A percentile compares a stretch with the other conserved stretches of the same genome.
Conservation (phyloP, 2,113 vertebrate species). For the Ophthalmotilapia sp. region DNA sequence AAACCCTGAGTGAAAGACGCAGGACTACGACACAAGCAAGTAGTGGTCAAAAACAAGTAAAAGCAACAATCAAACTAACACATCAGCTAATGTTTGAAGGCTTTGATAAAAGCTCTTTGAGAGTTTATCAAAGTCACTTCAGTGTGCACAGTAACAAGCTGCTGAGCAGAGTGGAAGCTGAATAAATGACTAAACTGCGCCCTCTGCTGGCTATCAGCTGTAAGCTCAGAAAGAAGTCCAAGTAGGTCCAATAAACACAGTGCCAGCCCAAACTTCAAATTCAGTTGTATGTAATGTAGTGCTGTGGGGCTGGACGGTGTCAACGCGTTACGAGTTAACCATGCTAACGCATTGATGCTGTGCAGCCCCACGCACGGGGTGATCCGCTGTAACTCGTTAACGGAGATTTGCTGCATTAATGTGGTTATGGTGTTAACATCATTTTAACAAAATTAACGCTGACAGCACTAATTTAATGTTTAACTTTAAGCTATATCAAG, state of each 20-base stretch:
- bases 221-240: neutral
- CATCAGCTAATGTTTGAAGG: fast-evolving
- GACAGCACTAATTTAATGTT: fast-evolving
- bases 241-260: neutral
- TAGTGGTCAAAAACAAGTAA: neutral
- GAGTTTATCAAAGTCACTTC: fast-evolving
- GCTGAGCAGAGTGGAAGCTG: neutral
- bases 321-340: neutral
- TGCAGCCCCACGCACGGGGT: fast-evolving
- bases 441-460: fast-evolving
- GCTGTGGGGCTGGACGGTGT: neutral
- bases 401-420: fast-evolving
- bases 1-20: neutral
- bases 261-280: neutral
- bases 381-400: fast-evolving
- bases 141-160: fast-evolving
- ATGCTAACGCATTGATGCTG: fast-evolving
- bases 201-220: neutral
- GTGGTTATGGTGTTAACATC: fast-evolving
- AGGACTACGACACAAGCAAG: fast-evolving
- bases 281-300: fast-evolving
- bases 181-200: neutral
- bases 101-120: neutral
- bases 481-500: neutral
- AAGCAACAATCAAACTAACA: neutral